Percentiles rank a stretch among this genome's conserved stretches.
Conservation (phyloP, 2,113 vertebrate genomes). For the Leptocoma aspasia region DNA sequence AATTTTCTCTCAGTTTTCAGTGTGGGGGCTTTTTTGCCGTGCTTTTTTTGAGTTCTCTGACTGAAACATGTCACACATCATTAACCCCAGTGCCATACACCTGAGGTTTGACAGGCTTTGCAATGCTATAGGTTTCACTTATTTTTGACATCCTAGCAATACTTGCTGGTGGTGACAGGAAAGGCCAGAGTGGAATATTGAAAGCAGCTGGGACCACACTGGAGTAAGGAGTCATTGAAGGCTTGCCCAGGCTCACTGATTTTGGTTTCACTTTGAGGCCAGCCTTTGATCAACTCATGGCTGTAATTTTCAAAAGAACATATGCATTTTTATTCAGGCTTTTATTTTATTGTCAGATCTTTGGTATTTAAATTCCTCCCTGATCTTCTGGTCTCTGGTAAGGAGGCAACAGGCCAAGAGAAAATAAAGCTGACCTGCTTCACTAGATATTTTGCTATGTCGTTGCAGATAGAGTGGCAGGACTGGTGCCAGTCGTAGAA, state of each 20-base stretch:
- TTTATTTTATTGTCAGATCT: neutral
- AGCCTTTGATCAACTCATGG: neutral
- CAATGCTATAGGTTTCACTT: neutral
- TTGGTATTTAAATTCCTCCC: neutral
- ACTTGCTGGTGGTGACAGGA: neutral
- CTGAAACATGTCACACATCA: neutral
- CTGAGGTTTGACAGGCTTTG: neutral
- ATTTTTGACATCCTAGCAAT: neutral
- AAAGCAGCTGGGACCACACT: neutral
- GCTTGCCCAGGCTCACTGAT: neutral
- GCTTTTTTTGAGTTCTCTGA: accelerated
- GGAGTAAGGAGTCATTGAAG: neutral
- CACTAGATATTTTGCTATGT: neutral
- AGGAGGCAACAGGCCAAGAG: neutral
- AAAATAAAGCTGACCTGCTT: neutral
- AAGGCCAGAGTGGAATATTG: neutral
- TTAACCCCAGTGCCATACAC: neutral
- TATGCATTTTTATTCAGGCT: neutral
- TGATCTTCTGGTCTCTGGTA: neutral
- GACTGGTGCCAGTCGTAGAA: neutral
- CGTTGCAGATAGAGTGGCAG: neutral
- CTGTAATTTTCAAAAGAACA: neutral
- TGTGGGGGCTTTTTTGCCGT: neutral
- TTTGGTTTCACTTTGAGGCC: neutral
- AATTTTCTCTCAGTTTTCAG: neutral